Conservation (phyloP, 2,113 vertebrate genomes). For the Pelecanus crispus region DNA sequence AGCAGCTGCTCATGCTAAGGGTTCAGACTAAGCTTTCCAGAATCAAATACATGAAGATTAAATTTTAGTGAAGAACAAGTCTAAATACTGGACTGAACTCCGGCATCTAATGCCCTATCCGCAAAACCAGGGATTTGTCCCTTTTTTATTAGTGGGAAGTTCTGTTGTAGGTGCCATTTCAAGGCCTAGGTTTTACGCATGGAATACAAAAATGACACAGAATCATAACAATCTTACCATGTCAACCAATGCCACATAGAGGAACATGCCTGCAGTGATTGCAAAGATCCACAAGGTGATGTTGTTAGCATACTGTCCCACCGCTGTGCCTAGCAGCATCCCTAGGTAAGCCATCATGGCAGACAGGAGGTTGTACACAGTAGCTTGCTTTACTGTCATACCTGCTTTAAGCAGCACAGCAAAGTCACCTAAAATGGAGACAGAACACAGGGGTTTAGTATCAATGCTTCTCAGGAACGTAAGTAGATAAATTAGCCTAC, state of each 20-base stretch:
- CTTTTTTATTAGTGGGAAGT: background rate
- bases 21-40: background rate
- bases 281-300: conserved; percentile 98
- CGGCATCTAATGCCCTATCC: background rate
- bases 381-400: conserved; percentile 96
- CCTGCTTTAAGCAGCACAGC: conserved; percentile 96
- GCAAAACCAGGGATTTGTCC: background rate
- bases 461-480: background rate
- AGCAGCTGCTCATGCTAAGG: background rate
- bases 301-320: conserved; percentile 94
- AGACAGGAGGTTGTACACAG: conserved; percentile 95
- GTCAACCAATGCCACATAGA: conserved; percentile 96
- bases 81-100: background rate
- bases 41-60: rapidly evolving
- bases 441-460: background rate
- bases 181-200: background rate
- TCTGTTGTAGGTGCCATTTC: background rate
- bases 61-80: background rate
- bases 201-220: background rate
- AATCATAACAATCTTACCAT: conserved; percentile 80
- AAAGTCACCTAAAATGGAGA: conserved; percentile 85
- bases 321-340: conserved; percentile 92
- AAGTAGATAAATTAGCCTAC: rapidly evolving
- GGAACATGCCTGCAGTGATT: conserved; percentile 97
- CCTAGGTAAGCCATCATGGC: conserved; percentile 97